Evolutionary conservation across 2,113 vertebrate species (phyloP).

Genomic region (Proteles cristata): DNA sequence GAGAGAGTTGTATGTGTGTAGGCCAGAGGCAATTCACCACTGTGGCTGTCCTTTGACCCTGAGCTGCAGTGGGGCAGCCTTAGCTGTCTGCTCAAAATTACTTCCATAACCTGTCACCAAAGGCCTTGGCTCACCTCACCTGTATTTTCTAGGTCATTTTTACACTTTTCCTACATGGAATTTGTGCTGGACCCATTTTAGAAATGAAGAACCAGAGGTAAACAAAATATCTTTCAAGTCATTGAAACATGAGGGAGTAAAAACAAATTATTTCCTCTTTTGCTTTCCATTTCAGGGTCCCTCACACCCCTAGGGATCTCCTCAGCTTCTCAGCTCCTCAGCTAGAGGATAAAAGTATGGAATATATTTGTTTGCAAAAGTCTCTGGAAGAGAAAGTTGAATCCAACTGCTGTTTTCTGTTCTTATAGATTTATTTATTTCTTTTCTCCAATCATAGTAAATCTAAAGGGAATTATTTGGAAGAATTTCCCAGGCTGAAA

Average conservation of each 20-base stretch:
- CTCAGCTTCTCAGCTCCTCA: background rate
- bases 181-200: conserved; percentile 29
- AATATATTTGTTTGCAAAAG: conserved; percentile 22
- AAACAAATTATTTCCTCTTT: conserved; percentile 1
- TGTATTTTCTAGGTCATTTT: conserved; percentile 34
- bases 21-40: background rate
- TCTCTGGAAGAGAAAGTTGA: conserved; percentile 13
- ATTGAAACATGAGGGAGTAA: conserved; percentile 29
- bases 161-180: background rate
- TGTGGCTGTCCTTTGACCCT: background rate
- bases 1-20: background rate
- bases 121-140: background rate
- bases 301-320: background rate
- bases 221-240: conserved; percentile 45
- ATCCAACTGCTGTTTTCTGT: conserved; percentile 12
- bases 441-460: conserved; percentile 45
- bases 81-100: conserved; percentile 7
- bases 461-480: conserved; percentile 38
- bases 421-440: conserved; percentile 50
- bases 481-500: conserved; percentile 36
- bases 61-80: background rate
- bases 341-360: background rate
- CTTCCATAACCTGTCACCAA: background rate
- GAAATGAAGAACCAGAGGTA: conserved; percentile 19
- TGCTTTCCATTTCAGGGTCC: background rate